Base-by-base conservation (phyloP, 2,797 vertebrate species). In the Hippoglossus hippoglossus region DNA sequence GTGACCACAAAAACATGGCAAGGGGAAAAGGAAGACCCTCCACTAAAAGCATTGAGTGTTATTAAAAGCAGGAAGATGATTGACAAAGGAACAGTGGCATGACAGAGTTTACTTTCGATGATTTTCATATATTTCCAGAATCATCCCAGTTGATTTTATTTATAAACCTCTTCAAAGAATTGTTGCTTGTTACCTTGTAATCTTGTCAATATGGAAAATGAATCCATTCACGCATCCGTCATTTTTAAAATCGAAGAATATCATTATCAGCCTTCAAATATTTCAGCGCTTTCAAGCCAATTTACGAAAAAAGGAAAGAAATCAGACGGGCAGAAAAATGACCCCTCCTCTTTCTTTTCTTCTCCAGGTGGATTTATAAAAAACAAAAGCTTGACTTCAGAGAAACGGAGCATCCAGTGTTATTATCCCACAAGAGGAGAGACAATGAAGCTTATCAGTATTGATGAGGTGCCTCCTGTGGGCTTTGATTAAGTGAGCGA, bases 401-500 rank as follows among this genome's bases (percentile, higher is more conserved):
- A 49, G 62, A 44, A 55, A 49, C 22, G 0, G 19, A 62, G 10
- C 13, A 71, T 63, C 36, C 50, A 5, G 18, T 18, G 49, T 56
- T 66, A 54, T 68, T 71, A 56, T 63, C 74, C 47, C 56, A 47
- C 22, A 6, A 22, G 51, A 75, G 64, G 53, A 22, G n/a, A 71
- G 63, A 80, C 39, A 55, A 70, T n/a, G 58, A 49, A 49, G 53
- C 56, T 74, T 24, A 83, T 80, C 74, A 63, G 63, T 73, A 81
- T 62, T 71, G 80, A 82, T 56, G 63, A 80, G 67, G 13, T 6
- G 63, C 70, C 56, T 82, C 61, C 53, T 58, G 60, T 6, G 50
- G 63, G 66, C 41, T 77, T 44, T 66, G 67, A 82, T 49, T 62
- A 67, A 71, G 63, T 58, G 28, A 55, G 18, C 68, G 82, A 77